Evolutionary conservation across 23 tunicate species (phyloP), one percentile per base, ranked within the genome.

Genomic region (Trididemnum miniatum): DNA sequence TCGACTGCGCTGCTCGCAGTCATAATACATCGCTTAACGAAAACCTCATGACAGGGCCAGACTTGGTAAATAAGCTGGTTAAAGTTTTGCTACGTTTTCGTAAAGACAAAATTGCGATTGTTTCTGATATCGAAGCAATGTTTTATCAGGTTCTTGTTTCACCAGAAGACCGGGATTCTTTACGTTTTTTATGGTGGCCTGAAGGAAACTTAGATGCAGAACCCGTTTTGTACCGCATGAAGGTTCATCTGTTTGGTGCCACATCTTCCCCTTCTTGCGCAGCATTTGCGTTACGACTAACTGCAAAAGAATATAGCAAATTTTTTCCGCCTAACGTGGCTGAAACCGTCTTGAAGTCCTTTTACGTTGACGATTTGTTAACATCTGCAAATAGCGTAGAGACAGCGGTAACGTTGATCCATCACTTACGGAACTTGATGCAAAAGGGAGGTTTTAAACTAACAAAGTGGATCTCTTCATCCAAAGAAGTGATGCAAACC

Each of bases 341-440:
- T 2, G 27, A 71, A 3, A 29, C 35, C 23, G 86, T 82, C 9
- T 15, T 2, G 29, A 71, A 71, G n/a, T 25, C 12, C 22, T 35
- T 83, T 83, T 83, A 83, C 52, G 87, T 83, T 15, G 82, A 83
- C 36, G 82, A 73, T 62, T 73, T 63, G n/a, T 40, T 83, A 24
- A 35, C 23, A 26, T 27, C 65, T 2, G 65, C 31, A 35, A 29
- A 28, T 29, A 22, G 36, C 34, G 77, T 27, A 15, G 20, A 1
- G 1, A 24, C 51, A 1, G 86, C 32, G 1, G 39, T 71, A 1
- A 34, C 34, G 5, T 36, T 67, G 22, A 30, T 82, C 1, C 24
- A 52, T 18, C 28, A 82, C 26, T 25, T 65, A 1, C 32, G 40
- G 20, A 22, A 9, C 20, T 31, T 82, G 27, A 1, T 65, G 15